Evolutionary conservation across 2,113 vertebrate species (phyloP).

Genomic region (Salminus brasiliensis): DNA sequence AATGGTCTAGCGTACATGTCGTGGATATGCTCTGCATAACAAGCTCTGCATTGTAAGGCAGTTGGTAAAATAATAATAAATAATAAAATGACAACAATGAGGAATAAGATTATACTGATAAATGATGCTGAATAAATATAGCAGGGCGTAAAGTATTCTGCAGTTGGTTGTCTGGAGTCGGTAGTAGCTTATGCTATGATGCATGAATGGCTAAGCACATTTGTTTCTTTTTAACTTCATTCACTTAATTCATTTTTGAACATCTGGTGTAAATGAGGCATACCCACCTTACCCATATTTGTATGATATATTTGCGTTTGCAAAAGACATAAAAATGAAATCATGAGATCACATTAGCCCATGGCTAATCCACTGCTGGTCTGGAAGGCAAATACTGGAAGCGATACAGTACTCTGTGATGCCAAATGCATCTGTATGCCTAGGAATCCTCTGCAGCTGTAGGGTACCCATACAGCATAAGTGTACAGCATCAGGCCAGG

Average conservation of each 20-base stretch:
- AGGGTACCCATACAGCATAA: background rate
- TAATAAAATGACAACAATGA: no score
- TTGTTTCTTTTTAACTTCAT: background rate
- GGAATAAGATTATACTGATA: no score
- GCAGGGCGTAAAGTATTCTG: background rate
- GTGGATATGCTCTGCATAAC: no score
- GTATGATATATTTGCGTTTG: conserved; percentile 13
- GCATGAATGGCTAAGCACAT: background rate
- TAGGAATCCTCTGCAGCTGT: background rate
- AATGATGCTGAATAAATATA: background rate
- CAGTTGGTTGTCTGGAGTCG: background rate
- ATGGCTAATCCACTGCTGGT: background rate
- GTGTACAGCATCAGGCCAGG: no score
- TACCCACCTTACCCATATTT: background rate
- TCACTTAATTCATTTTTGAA: background rate
- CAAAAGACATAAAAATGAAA: conserved; percentile 3
- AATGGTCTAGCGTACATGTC: no score
- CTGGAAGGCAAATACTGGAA: conserved; percentile 1
- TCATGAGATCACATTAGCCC: background rate
- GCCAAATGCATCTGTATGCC: background rate
- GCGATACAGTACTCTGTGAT: background rate
- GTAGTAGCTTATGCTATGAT: background rate
- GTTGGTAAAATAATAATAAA: background rate
- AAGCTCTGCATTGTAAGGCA: background rate
- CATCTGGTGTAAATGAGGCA: conserved; percentile 13